Evolutionary conservation across 2,113 vertebrate species (phyloP).

Genomic region (Progne subis): DNA sequence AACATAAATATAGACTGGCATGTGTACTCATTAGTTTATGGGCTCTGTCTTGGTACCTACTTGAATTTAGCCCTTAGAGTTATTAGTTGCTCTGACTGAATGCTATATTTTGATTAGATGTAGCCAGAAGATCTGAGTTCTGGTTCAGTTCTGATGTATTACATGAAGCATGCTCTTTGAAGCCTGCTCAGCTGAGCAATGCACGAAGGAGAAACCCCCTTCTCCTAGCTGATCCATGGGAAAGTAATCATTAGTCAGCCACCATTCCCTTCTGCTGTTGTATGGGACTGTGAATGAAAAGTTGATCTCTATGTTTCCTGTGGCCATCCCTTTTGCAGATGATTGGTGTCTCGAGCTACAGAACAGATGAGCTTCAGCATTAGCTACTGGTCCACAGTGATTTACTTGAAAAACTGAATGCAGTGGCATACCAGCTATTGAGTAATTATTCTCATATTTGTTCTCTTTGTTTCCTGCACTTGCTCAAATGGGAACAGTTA

Average conservation of each 20-base stretch:
- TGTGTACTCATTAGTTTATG: neutral
- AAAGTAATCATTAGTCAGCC: neutral
- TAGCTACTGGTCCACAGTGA: neutral
- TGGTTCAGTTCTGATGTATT: neutral
- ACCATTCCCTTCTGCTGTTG: neutral
- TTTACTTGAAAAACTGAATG: neutral
- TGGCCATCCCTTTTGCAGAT: neutral
- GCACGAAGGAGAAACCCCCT: neutral
- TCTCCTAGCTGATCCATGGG: neutral
- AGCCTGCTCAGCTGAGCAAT: neutral
- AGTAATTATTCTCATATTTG: neutral
- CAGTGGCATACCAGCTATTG: neutral
- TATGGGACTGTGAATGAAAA: neutral
- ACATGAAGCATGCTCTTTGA: rapidly evolving
- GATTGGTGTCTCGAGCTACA: neutral
- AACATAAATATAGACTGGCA: neutral
- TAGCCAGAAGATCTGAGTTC: neutral
- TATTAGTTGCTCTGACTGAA: neutral
- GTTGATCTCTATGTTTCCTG: neutral
- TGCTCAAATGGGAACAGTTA: neutral
- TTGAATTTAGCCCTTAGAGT: neutral
- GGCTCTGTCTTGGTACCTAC: neutral
- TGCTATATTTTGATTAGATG: neutral
- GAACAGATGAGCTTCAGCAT: neutral
- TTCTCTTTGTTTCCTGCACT: neutral